Evolutionary conservation across 2,888 invertebrate genomes (phyloP).

Genomic region (Alloplasta piceator): DNA sequence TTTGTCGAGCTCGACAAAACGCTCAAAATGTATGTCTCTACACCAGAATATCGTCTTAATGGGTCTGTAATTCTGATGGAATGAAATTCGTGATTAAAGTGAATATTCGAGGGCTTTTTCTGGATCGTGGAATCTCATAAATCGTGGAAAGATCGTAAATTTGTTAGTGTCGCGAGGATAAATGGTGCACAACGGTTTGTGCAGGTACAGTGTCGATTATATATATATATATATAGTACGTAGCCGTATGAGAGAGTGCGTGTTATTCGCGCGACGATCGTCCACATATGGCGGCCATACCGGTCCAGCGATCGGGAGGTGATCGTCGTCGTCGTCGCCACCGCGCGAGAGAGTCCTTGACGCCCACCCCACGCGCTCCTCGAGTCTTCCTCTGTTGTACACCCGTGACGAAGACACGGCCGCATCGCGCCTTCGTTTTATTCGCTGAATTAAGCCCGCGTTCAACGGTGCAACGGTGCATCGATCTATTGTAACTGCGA

Average conservation of each 20-base stretch:
- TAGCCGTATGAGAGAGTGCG: constrained; percentile 29
- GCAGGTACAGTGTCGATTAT: not conserved
- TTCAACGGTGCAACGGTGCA: too few species aligned
- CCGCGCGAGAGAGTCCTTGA: constrained; percentile 76
- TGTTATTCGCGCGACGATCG: constrained; percentile 61
- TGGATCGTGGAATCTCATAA: constrained; percentile 6
- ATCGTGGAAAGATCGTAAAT: constrained; percentile 4
- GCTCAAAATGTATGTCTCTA: too few species aligned
- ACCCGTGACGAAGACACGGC: constrained; percentile 38
- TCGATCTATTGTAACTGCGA: too few species aligned
- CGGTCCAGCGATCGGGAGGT: constrained; percentile 69
- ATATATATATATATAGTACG: constrained; percentile 5
- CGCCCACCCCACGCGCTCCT: constrained; percentile 75
- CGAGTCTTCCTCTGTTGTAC: constrained; percentile 46
- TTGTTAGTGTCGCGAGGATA: not conserved
- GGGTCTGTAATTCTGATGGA: not conserved
- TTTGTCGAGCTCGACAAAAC: too few species aligned
- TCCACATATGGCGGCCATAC: constrained; percentile 79
- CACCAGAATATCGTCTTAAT: too few species aligned
- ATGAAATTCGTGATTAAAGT: not conserved
- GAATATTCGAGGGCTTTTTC: not conserved
- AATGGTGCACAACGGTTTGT: constrained; percentile 25
- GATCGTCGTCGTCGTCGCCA: constrained; percentile 65
- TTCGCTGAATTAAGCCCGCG: not conserved
- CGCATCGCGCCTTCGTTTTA: constrained; percentile 18